Base-by-base conservation (phyloP, 2,113 vertebrate genomes). In the Synchiropus splendidus region DNA sequence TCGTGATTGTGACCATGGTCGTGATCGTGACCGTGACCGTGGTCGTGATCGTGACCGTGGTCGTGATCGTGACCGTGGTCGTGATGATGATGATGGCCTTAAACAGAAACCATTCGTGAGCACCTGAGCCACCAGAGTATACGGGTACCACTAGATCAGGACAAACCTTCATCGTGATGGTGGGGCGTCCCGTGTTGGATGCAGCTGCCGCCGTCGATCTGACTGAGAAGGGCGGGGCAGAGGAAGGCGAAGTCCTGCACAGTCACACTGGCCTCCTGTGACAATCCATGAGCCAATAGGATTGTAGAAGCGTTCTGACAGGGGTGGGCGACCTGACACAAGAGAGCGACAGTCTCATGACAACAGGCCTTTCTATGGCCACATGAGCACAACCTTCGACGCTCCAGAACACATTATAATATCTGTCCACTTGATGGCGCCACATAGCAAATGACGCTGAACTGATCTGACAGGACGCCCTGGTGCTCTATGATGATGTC, bases 161-260 rank as follows among this genome's bases (percentile, higher is more conserved):
- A 12, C 16, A 15, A 10, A 45, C 44, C 39, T 6, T 39, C 44
- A 1, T 2, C 21, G 1, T 14, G 52, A 1, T 4, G 6, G 1
- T 51, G 14, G 36, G 70, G 77, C 0, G 72, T 61, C 16, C 72
- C 62, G 59, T 92, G 90, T 44, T 80, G 52, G 58, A 96, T 52
- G 71, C 95, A 99, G 13, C 86, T 86, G 5, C 86, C 84, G 11
- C 76, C 68, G 33, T 96, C 92, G 0, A 99, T 94, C 78, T 97
- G 95, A 67, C 88, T 83, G 64, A 98, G 86, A 31, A 99, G 92
- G 34, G 92, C 91, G 34, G 95, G 94, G 36, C 95, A 99, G 34
- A 99, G 85, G 55, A 83, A 89, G 72, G 82, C 81, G 58, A 99
- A 97, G 73, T 97, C 92, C 0, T 50, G 36, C 15, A 81, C 59